Percentiles rank a stretch among this genome's conserved stretches.
Conservation (phyloP, 2,797 vertebrate genomes). For the Spinibarbus caldwelli region DNA sequence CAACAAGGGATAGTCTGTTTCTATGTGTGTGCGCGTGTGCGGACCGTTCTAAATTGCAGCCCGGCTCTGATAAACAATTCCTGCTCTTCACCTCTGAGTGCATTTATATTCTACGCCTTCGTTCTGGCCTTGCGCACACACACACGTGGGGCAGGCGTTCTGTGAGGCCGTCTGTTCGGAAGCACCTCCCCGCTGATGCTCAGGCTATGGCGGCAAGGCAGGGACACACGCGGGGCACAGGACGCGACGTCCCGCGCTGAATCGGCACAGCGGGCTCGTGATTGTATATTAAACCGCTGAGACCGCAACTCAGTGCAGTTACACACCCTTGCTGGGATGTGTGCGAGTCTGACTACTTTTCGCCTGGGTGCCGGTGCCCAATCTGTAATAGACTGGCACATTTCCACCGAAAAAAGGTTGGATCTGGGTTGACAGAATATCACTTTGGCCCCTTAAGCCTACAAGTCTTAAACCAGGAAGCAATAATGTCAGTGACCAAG, state of each 20-base stretch:
- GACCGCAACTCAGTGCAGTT: background rate
- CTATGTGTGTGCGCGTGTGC: slow-evolving; percentile 46
- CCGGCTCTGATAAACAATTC: slow-evolving; percentile 57
- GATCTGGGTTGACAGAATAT: background rate
- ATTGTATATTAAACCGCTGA: background rate
- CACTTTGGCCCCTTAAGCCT: background rate
- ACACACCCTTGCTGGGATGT: background rate
- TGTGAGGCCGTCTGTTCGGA: slow-evolving; percentile 32
- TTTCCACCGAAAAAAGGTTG: background rate
- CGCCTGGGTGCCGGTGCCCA: background rate
- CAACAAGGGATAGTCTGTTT: slow-evolving; percentile 53
- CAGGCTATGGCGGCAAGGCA: slow-evolving; percentile 24
- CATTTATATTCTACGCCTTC: slow-evolving; percentile 56
- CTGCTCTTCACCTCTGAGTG: slow-evolving; percentile 52
- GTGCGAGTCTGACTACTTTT: background rate
- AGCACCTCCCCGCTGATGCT: slow-evolving; percentile 26
- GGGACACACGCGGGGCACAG: background rate
- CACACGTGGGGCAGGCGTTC: slow-evolving; percentile 11
- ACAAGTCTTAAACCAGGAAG: background rate
- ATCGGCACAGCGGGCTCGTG: slow-evolving; percentile 14
- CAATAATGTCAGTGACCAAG: background rate
- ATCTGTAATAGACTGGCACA: background rate
- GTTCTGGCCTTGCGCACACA: slow-evolving; percentile 15
- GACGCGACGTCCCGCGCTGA: background rate
- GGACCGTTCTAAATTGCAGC: slow-evolving; percentile 47